Base-by-base conservation (phyloP, 2,888 invertebrate genomes). In the Calameuta idolon region DNA sequence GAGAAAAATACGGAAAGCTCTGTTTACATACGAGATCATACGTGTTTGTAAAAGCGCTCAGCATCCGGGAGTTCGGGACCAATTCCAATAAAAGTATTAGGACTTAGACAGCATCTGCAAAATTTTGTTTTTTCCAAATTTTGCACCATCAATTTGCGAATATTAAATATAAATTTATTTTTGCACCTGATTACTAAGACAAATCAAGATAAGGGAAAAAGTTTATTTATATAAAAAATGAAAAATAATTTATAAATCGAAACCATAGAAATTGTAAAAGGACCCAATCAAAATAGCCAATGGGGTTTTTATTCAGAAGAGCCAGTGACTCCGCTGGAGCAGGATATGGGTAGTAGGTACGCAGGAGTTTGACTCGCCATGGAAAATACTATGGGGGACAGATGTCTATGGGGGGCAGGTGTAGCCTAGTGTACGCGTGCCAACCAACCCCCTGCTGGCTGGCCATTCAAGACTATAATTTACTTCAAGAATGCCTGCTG, bases 401-500 rank as follows among this genome's bases (percentile, higher is more conserved):
- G 91, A 90, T 91, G 90, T 90, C 88, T 90, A 87, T 85, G 85
- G 87, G 87, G 88, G 89, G 90, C 90, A 90, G 90, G 90, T 90
- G 90, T 89, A 90, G 85, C 85, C 85, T 84, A 83, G 82, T 85
- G 87, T 86, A 85, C 91, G 91, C 91, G 91, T 91, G 91, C 91
- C 91, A 89, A 88, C 88, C 91, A 90, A 89, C 90, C 91, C 90
- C 91, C 91, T 86, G 87, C 87, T 87, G 91, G 80, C 89, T 81
- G 81, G 87, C 90, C 90, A 91, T 91, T 91, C 90, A 90, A 91
- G 90, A 91, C 91, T 90, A 91, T 91, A 91, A 91, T 91, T 91
- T 91, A 91, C 91, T 91, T 90, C 89, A 91, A 91, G 91, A 91
- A 91, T 91, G 88, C 90, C 88, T 87, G 79, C 82, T 82, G 83